These are phyloP conservation scores for Lasioglossum baleicum DNA, from an alignment of 1,140 invertebrate species.

Conservation along the genomic window DNA sequence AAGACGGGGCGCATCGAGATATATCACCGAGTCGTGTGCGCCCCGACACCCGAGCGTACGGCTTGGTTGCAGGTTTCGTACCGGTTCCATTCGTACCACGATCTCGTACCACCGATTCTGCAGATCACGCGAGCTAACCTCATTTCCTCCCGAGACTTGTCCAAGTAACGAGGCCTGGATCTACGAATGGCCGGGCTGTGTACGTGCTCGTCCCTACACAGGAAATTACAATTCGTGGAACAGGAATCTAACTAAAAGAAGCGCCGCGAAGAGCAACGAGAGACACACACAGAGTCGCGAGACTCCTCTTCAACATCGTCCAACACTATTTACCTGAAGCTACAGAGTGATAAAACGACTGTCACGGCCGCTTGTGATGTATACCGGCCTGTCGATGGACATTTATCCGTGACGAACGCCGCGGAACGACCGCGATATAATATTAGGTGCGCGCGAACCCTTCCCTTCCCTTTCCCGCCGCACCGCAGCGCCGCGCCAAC, in stretches of 20 bases:
- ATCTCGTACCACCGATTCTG: constrained; percentile 50
- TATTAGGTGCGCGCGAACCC: neutral
- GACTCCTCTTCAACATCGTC: too few species aligned
- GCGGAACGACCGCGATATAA: constrained; percentile 12
- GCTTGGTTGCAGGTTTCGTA: neutral
- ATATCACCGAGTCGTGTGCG: constrained; percentile 54
- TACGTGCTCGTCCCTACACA: constrained; percentile 33
- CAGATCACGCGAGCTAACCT: constrained; percentile 56
- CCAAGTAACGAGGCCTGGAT: constrained; percentile 45
- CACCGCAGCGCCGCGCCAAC: too few species aligned
- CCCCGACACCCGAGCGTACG: constrained; percentile 8
- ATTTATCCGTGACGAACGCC: constrained; percentile 43
- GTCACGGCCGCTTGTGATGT: constrained; percentile 31
- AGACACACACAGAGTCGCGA: too few species aligned
- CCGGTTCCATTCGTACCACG: constrained; percentile 22
- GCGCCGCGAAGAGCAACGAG: neutral
- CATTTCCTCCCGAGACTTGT: constrained; percentile 54
- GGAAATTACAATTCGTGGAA: constrained; percentile 53
- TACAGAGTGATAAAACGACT: constrained; percentile 48
- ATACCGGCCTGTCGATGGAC: constrained; percentile 45
- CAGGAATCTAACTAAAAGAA: constrained; percentile 27
- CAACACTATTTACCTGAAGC: constrained; percentile 21
- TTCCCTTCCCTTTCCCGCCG: too few species aligned
- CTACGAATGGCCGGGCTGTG: constrained; percentile 15
- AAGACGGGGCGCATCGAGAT: constrained; percentile 55